Percentiles rank a stretch among this genome's conserved stretches.
phyloP scores from a whole-genome alignment of 2,888 invertebrate genomes.

The Toxonevra muliebris region DNA sequence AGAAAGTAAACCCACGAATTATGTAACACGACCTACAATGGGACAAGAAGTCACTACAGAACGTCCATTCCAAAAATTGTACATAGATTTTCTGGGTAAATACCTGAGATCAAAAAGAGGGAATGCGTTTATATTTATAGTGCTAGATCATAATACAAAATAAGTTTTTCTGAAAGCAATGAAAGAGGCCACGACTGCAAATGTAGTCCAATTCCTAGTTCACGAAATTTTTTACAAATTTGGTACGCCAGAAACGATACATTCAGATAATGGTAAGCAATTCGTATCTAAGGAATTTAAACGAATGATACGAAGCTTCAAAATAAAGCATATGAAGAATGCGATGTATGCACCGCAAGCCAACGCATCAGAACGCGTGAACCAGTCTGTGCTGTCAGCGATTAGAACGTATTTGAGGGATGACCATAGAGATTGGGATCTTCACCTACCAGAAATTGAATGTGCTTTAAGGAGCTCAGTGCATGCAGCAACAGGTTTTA shows the following conservation, averaged over 20 bases:
- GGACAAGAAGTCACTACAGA: too few species aligned
- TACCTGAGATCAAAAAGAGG: slow-evolving; percentile 35
- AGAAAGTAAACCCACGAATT: slow-evolving; percentile 27
- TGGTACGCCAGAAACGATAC: slow-evolving; percentile 43
- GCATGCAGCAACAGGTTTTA: slow-evolving; percentile 30
- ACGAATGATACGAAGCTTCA: slow-evolving; percentile 32
- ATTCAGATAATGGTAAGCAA: slow-evolving; percentile 47
- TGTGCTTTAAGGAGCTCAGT: slow-evolving; percentile 31
- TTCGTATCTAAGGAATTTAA: slow-evolving; percentile 39
- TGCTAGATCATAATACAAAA: slow-evolving; percentile 38
- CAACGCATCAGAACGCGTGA: slow-evolving; percentile 54
- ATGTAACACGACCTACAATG: slow-evolving; percentile 19
- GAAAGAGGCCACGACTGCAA: slow-evolving; percentile 20
- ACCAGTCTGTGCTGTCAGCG: slow-evolving; percentile 48
- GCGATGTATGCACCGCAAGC: slow-evolving; percentile 51
- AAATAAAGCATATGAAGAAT: slow-evolving; percentile 39
- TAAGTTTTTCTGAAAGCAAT: slow-evolving; percentile 34
- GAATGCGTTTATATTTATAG: slow-evolving; percentile 29
- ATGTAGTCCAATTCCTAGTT: slow-evolving; percentile 30
- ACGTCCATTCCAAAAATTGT: slow-evolving; percentile 31
- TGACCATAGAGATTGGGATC: slow-evolving; percentile 37
- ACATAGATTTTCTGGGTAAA: slow-evolving; percentile 37
- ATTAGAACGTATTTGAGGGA: slow-evolving; percentile 39
- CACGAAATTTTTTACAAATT: slow-evolving; percentile 44
- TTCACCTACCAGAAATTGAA: slow-evolving; percentile 31